phyloP scores from a whole-genome alignment of 1,140 invertebrate species.

The Argopecten irradians region DNA sequence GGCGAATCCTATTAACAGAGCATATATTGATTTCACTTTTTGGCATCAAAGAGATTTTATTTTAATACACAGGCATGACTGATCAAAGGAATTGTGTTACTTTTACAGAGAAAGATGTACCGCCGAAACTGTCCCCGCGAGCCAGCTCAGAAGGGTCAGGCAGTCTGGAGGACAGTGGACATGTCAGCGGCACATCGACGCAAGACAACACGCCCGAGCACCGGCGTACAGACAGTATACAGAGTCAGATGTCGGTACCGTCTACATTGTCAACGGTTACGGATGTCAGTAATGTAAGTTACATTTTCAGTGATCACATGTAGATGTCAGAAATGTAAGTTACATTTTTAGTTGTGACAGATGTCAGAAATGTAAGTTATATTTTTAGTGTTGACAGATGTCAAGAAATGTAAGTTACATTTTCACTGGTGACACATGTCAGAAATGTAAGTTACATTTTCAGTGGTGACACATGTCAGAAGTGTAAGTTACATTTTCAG shows the following conservation, averaged over 20 bases:
- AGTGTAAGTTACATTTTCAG: background rate
- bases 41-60: background rate
- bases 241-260: conserved; percentile 59
- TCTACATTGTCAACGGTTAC: conserved; percentile 55
- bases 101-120: conserved; percentile 30
- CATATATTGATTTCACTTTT: background rate
- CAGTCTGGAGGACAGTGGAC: conserved; percentile 62
- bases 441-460: background rate
- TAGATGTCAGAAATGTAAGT: background rate
- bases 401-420: background rate
- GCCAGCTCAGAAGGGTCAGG: conserved; percentile 48
- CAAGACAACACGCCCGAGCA: conserved; percentile 62
- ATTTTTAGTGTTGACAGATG: background rate
- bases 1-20: background rate
- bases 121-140: conserved; percentile 38
- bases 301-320: background rate
- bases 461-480: background rate
- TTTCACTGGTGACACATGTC: background rate
- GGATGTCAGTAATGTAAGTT: conserved; percentile 54
- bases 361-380: background rate
- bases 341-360: background rate
- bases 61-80: background rate
- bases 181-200: conserved; percentile 59
- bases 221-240: conserved; percentile 54
- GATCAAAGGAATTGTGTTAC: conserved; percentile 28